Conservation (phyloP, 2,797 vertebrate genomes). For the Euphonia xanthogaster region DNA sequence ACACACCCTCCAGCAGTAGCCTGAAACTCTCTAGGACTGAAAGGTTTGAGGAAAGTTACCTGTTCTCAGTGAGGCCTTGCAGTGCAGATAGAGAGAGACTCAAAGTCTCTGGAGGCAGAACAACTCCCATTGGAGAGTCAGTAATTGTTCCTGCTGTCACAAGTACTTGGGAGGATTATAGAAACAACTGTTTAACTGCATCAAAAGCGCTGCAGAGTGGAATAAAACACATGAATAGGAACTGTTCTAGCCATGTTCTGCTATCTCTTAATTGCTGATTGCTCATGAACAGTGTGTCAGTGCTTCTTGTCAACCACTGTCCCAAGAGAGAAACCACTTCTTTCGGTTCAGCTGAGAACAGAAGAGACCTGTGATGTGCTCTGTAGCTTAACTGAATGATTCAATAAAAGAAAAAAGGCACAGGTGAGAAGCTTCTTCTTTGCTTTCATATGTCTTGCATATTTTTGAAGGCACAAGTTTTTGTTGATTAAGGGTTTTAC, state of each 20-base stretch:
- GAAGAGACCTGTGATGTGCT: background rate
- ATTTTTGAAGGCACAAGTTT: background rate
- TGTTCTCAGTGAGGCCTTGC: background rate
- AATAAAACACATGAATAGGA: background rate
- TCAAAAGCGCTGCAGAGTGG: background rate
- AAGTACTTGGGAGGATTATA: background rate
- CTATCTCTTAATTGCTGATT: background rate
- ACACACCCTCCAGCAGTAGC: background rate
- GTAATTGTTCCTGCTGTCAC: background rate
- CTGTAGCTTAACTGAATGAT: background rate
- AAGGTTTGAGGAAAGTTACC: background rate
- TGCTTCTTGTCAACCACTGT: background rate
- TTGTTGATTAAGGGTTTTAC: background rate
- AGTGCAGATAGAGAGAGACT: background rate
- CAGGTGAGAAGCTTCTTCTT: background rate
- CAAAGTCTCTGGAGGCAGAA: background rate
- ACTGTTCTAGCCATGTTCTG: background rate
- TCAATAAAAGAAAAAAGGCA: background rate
- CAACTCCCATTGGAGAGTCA: background rate
- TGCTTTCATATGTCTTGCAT: background rate
- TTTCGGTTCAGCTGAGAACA: background rate
- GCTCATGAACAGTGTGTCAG: background rate
- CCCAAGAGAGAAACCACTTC: background rate
- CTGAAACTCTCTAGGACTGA: background rate
- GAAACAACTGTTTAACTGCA: background rate